A percentile compares a stretch with the other conserved stretches of the same genome.
phyloP scores from a whole-genome alignment of 2,113 vertebrate species.

The Ameiurus melas region DNA sequence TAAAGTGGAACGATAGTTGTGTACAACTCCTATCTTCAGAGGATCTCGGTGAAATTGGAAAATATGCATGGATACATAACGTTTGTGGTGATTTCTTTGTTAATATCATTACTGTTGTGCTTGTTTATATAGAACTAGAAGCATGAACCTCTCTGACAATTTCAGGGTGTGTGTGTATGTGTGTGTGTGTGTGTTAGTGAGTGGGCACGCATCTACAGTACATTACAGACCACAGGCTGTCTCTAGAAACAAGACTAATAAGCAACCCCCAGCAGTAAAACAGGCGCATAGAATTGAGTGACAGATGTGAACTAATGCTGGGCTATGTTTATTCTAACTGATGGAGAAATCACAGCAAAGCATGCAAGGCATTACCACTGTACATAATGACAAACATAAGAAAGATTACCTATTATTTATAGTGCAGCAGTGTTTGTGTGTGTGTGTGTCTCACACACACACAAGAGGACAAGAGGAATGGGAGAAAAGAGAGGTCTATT shows the following conservation, averaged over 20 bases:
- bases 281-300: constrained; percentile 64
- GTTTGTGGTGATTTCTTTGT: constrained; percentile 14
- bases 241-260: constrained; percentile 40
- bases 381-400: constrained; percentile 66
- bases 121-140: constrained; percentile 14
- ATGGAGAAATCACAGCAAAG: constrained; percentile 75
- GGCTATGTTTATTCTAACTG: constrained; percentile 68
- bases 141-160: constrained; percentile 6
- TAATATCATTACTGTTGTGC: constrained; percentile 13
- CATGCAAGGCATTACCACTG: constrained; percentile 69
- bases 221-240: constrained; percentile 38
- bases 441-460: constrained; percentile 48
- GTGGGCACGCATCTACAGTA: constrained; percentile 44
- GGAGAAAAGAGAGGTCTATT: constrained; percentile 29
- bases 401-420: constrained; percentile 58
- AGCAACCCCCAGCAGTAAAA: constrained; percentile 29
- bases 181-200: constrained; percentile 31
- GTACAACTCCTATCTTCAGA: constrained; percentile 28
- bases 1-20: constrained; percentile 34
- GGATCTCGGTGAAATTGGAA: constrained; percentile 8
- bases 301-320: constrained; percentile 65
- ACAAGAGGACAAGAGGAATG: constrained; percentile 35
- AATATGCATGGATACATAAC: not conserved
- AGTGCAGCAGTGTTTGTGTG: constrained; percentile 54
- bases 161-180: constrained; percentile 17